Evolutionary conservation across 2,797 vertebrate genomes (phyloP), one percentile per base, ranked within the genome.

Genomic region (Artibeus lituratus): DNA sequence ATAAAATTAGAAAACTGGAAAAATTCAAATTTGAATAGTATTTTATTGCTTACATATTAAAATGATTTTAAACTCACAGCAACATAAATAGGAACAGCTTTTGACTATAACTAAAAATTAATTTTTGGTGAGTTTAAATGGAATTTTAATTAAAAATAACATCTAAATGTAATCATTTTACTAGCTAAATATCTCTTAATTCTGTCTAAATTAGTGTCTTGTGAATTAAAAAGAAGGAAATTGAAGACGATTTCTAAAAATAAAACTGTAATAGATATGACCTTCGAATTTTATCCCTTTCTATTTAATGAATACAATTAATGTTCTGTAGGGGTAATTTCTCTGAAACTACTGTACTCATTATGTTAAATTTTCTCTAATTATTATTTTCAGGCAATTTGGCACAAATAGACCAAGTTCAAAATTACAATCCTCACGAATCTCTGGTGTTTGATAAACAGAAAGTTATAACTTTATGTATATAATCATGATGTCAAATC

Each of bases 311-410:
- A 92, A 95, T 76, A 80, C 89, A 89, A 73, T 97, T 95, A 97
- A 96, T 95, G 57, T 53, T 35, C 95, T 74, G 67, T 82, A 95
- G 62, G 62, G 3, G 11, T 95, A 97, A 96, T 91, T 87, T 95
- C 96, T 37, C 49, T 89, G 83, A 87, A 89, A 67, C 85, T 95
- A 91, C 81, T 94, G 80, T 97, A 88, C 90, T 96, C 78, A 94
- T 96, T 96, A 94, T 90, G 92, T 72, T 90, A 98, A 97, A 96
- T 88, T 96, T 47, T 97, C 83, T 95, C 94, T 97, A 97, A 96
- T 95, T 88, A 89, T 95, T 98, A 96, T 96, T 98, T 98, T 94
- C 93, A 96, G 53, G 9, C 91, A 55, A 69, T 95, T 90, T 96
- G 84, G 80, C 77, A 97, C 87, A 97, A 97, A 94, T 47, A 95